Evolutionary conservation across 1,140 invertebrate genomes (phyloP).

Genomic region (Lucilia cuprina): DNA sequence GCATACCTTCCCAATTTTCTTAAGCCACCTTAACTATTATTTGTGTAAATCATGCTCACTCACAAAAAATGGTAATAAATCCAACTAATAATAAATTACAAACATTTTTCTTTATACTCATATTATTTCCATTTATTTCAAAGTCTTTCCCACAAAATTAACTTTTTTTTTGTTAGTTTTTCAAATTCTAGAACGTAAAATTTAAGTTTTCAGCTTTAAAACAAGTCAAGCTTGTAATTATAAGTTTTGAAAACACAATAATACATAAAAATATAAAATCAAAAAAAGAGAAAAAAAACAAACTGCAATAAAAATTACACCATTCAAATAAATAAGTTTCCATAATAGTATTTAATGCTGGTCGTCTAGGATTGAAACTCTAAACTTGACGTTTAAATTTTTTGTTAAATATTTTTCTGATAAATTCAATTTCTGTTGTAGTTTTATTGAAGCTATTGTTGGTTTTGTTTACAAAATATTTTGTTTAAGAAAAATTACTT

Average conservation of each 20-base stretch:
- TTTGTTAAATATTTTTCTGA: background rate
- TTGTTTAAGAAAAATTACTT: background rate
- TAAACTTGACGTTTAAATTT: conserved; percentile 6
- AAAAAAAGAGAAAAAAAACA: background rate
- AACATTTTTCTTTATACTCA: no score
- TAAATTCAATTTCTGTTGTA: background rate
- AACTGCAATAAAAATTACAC: background rate
- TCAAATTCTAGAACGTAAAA: conserved; percentile 1
- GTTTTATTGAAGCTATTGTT: no score
- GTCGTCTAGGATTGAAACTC: background rate
- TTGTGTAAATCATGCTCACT: no score
- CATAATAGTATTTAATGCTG: background rate
- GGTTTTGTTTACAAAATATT: background rate
- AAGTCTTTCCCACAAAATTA: background rate
- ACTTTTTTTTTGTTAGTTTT: background rate
- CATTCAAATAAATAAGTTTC: background rate
- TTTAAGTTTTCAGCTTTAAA: background rate
- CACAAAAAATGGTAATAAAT: no score
- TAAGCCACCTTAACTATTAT: no score
- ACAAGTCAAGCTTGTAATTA: background rate
- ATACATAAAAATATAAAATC: no score
- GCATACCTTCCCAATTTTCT: no score
- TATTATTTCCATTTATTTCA: background rate
- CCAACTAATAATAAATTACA: no score
- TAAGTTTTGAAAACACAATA: background rate